phyloP scores from a whole-genome alignment of 2,113 vertebrate genomes.

The Tragelaphus scriptus region DNA sequence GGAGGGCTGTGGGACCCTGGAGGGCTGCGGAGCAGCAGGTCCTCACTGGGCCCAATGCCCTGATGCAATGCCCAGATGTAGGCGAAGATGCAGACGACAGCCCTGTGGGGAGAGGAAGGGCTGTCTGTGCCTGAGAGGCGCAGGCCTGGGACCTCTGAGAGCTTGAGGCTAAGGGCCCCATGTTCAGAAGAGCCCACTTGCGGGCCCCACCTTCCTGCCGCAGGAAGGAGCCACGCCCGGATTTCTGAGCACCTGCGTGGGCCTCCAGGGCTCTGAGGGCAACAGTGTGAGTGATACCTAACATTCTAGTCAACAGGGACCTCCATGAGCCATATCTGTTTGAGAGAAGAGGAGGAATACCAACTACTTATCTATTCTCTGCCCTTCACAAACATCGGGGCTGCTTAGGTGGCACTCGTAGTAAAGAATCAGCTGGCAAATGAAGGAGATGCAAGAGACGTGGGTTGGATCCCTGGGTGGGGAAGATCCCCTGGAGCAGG shows the following conservation, averaged over 20 bases:
- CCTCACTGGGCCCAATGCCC: constrained; percentile 90
- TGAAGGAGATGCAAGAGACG: background rate
- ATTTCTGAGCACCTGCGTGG: background rate
- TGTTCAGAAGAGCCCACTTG: rapidly evolving
- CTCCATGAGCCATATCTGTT: rapidly evolving
- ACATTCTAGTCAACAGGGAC: rapidly evolving
- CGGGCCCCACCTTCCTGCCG: rapidly evolving
- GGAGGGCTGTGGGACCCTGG: background rate
- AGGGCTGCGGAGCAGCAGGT: rapidly evolving
- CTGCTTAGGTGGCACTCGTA: background rate
- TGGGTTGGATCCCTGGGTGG: background rate
- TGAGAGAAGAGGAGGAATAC: rapidly evolving
- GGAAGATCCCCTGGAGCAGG: background rate
- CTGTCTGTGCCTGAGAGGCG: background rate
- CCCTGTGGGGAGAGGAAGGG: constrained; percentile 31
- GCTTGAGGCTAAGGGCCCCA: background rate
- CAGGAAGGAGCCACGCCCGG: background rate
- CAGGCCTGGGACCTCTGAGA: background rate
- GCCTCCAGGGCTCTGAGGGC: background rate
- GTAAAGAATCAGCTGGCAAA: background rate
- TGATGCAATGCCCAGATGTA: constrained; percentile 86
- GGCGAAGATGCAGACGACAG: constrained; percentile 85
- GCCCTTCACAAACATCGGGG: background rate
- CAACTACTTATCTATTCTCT: rapidly evolving
- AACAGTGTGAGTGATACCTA: rapidly evolving